phyloP scores from a whole-genome alignment of 2,797 vertebrate species.

The Bufotes viridis region DNA sequence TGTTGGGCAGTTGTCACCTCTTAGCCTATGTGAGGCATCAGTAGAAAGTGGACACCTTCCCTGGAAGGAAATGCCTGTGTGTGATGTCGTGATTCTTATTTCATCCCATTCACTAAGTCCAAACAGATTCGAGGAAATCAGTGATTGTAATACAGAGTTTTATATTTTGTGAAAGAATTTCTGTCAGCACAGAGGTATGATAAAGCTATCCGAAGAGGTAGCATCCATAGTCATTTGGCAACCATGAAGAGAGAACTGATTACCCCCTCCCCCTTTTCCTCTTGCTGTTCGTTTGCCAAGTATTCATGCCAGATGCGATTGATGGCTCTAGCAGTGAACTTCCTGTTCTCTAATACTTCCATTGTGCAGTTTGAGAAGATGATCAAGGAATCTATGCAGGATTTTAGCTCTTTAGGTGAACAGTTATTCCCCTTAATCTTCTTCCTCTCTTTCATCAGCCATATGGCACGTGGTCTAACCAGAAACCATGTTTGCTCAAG shows the following conservation, averaged over 20 bases:
- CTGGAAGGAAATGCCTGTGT: too few relatives aligned
- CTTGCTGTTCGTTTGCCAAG: conserved; percentile 3
- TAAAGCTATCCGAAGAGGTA: neutral
- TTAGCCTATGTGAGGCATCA: neutral
- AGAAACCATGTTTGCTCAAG: too few relatives aligned
- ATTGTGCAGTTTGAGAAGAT: neutral
- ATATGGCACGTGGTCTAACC: too few relatives aligned
- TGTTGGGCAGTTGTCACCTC: neutral
- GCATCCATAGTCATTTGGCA: neutral
- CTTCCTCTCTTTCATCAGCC: neutral
- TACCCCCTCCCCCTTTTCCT: neutral
- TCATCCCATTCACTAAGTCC: too few relatives aligned
- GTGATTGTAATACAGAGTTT: neutral
- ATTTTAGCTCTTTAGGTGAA: neutral
- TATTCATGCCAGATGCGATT: conserved; percentile 6
- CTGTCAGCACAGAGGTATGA: neutral
- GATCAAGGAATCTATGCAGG: neutral
- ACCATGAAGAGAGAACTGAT: neutral
- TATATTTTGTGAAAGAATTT: neutral
- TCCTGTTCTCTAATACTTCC: neutral
- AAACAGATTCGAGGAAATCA: too few relatives aligned
- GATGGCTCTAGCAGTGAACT: neutral
- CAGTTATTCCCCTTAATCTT: neutral
- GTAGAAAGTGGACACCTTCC: too few relatives aligned
- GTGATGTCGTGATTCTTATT: too few relatives aligned